Evolutionary conservation across 2,797 vertebrate species (phyloP), one percentile per base, ranked within the genome.

Genomic region (Rhabdophis nuchalis): DNA sequence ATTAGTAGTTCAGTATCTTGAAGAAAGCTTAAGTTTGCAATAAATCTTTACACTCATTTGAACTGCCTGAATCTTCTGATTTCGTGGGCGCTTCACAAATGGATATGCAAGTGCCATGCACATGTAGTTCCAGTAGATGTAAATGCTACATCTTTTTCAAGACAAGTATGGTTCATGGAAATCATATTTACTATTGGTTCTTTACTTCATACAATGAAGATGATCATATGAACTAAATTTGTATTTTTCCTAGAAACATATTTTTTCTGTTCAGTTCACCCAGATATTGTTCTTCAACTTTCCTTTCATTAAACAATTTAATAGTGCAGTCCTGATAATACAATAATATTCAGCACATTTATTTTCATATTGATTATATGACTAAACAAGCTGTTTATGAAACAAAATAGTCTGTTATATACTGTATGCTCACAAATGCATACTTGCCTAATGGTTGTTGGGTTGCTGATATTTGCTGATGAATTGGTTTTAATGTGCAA

Each of bases 351-450:
- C 32, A 58, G 9, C 23, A 5, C 25, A 41, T 91, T 87, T 29
- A 87, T 91, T 72, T 87, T 86, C 27, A 72, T 46, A 91, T 87
- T 91, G 85, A 91, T 86, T 91, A 72, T 23, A 36, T 91, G 85
- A 36, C 85, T 52, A 86, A 46, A 27, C 23, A 60, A 87, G 12
- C 52, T 27, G 4, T 87, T 87, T 72, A 72, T 87, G 60, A 87
- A 68, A 68, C 60, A 87, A 68, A 87, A 85, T 56, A 57, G 85
- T 54, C 50, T 68, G 20, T 46, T 72, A 36, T 72, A 72, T 18
- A n/a, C n/a, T n/a, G n/a, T n/a, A 52, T 29, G 16, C n/a, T 87
- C 50, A 54, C 3, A 32, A 72, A 56, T 53, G 41, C 5, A 54
- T 87, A 6, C 53, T 72, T 87, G 52, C 46, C 32, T 87, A 57